Base-by-base conservation (phyloP, 2,797 vertebrate species). In the Scolopax rusticola region DNA sequence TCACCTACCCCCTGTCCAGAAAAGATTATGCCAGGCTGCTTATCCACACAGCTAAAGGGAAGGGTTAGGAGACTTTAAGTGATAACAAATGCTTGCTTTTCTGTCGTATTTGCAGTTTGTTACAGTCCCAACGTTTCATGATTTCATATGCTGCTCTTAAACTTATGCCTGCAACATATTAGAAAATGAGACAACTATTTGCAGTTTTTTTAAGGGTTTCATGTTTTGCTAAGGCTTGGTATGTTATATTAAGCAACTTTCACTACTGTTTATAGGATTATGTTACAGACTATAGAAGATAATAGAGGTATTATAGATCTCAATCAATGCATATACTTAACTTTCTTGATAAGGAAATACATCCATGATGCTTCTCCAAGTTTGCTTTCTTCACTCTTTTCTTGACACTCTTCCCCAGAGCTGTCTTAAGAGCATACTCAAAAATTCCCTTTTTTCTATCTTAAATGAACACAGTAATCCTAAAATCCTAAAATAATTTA, bases 111-210 rank as follows among this genome's bases (percentile, higher is more conserved):
- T 65, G 8, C 11, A 61, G 33, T 50, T 81, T 23, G 10, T 56
- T 59, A 45, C 53, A 27, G 16, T 36, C 28, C 38, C 20, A 32
- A 32, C 2, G 9, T 33, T 76, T 47, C 21, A 10, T 48, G 47
- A 30, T 53, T 53, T 53, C 28, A 30, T 3, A 11, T 19, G 19
- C n/a, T 64, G 16, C 38, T 80, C 21, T 60, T 53, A 84, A 80
- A 77, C 13, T 4, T 17, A 21, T 11, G 11, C 17, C 12, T 24
- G 43, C 6, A 32, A 9, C 0, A 0, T 8, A 18, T 15, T 45
- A 61, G 23, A 60, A 60, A 77, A 41, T 12, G 9, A 70, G 27
- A 28, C 14, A 65, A 48, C 11, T 57, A 27, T 11, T 59, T 0
- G 2, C 14, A 23, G 5, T 28, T 65, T 50, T 70, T 43, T 6